phyloP scores from a whole-genome alignment of 1,140 invertebrate species.

The Stratiolaelaps scimitus region DNA sequence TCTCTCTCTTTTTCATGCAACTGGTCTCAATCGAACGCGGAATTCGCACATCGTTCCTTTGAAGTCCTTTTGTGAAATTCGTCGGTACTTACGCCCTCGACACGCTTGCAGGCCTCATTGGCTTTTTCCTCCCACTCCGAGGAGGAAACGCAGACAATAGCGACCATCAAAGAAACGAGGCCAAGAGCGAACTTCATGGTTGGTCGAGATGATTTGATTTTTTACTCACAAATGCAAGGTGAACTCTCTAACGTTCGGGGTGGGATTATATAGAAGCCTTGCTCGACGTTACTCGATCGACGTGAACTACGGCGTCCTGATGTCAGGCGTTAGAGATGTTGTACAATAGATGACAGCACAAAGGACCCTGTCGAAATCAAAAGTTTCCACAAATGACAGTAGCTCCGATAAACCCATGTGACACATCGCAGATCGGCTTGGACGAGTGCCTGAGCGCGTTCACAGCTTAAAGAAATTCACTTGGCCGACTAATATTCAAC shows the following conservation, averaged over 20 bases:
- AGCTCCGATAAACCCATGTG: too few relatives aligned
- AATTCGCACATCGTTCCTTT: too few relatives aligned
- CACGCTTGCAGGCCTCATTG: neutral
- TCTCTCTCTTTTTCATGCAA: too few relatives aligned
- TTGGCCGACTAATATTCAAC: too few relatives aligned
- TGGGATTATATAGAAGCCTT: neutral
- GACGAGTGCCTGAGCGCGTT: too few relatives aligned
- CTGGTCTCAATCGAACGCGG: too few relatives aligned
- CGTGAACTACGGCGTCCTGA: neutral
- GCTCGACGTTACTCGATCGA: neutral
- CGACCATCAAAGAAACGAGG: neutral
- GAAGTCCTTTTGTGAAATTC: too few relatives aligned
- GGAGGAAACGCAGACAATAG: neutral
- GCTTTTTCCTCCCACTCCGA: neutral
- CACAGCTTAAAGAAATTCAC: too few relatives aligned
- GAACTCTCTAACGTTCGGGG: neutral
- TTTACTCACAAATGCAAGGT: neutral
- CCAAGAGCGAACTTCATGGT: conserved; percentile 4
- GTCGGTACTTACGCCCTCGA: neutral
- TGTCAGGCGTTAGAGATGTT: neutral
- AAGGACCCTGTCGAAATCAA: neutral
- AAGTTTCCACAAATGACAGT: too few relatives aligned
- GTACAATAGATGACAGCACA: neutral
- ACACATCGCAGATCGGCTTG: too few relatives aligned
- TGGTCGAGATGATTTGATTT: neutral